Base-by-base conservation (phyloP, 2,888 invertebrate genomes). In the Drosophila planitibia region DNA sequence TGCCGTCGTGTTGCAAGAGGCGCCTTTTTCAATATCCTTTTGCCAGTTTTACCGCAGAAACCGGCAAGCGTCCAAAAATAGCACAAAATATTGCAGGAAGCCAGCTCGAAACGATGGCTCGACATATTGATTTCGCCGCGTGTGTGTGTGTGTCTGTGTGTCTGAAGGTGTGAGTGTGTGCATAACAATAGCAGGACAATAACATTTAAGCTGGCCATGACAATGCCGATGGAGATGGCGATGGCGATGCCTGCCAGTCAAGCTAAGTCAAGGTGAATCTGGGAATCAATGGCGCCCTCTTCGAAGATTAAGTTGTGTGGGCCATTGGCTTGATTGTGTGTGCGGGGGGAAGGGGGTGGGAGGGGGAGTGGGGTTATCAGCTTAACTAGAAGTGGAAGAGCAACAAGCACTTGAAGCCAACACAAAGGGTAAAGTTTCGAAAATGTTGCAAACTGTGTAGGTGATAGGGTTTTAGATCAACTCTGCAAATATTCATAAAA, bases 1-100 rank as follows among this genome's bases (percentile, higher is more conserved):
- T 75, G 81, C 73, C 74, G 52, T 76, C 80, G 82, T 82, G 82
- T 82, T 80, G 82, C 87, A 79, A 86, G 80, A 89, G 85, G 82
- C 85, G 85, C 87, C 87, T 84, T 89, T 85, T 89, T 85, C 85
- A 85, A 85, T 85, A 85, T 85, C 76, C 82, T 79, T 74, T 81
- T 66, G 59, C 53, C 44, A 70, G 73, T 68, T 67, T 74, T 61
- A 60, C 85, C 85, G 52, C 82, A 82, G 70, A 22, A 33, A 33
- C 47, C 71, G 41, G 39, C 47, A 57, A 59, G 59, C 33, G 37
- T 25, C 54, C 67, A 37, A 51, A 51, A 47, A 47, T 35, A 69
- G 70, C 72, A 62, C 61, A 70, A 73, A 79, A 73, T 54, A 67
- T 49, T 70, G 64, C 68, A 57, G 58, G 62, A 65, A 83, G 63